These are phyloP conservation scores for Brachionus koreanus DNA, from an alignment of 1,140 invertebrate species.

Conservation along the genomic window DNA sequence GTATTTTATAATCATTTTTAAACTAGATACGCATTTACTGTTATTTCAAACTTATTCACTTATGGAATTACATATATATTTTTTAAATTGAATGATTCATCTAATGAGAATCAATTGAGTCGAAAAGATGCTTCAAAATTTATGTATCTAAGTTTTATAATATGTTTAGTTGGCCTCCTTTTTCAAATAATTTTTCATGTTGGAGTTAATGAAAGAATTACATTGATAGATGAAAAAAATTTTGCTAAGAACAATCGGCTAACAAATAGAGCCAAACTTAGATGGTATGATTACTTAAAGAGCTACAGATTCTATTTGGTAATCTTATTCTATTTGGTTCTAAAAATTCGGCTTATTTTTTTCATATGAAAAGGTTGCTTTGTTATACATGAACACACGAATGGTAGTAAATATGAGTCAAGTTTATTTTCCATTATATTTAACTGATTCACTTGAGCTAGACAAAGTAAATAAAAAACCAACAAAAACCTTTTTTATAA, in stretches of 20 bases:
- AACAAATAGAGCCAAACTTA: constrained; percentile 48
- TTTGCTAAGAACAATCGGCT: neutral
- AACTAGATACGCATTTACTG: constrained; percentile 68
- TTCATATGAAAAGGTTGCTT: constrained; percentile 64
- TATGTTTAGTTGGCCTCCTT: constrained; percentile 67
- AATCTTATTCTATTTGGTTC: neutral
- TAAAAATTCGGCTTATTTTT: neutral
- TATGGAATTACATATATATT: constrained; percentile 73
- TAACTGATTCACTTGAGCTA: constrained; percentile 73
- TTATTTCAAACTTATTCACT: constrained; percentile 71
- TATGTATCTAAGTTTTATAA: constrained; percentile 70
- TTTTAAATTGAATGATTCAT: constrained; percentile 61
- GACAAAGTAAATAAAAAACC: constrained; percentile 60
- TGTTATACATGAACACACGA: constrained; percentile 82
- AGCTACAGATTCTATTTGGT: constrained; percentile 63
- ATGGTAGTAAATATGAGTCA: constrained; percentile 84
- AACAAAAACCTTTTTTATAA: too few relatives aligned
- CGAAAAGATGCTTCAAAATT: constrained; percentile 65
- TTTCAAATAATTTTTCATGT: constrained; percentile 73
- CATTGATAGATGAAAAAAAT: constrained; percentile 21
- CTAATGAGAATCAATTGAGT: constrained; percentile 60
- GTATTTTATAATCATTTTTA: neutral
- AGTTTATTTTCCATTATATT: constrained; percentile 82
- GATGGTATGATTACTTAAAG: constrained; percentile 63
- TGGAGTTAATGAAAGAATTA: constrained; percentile 58